Conservation (phyloP, 2,797 vertebrate species). For the Monodelphis domestica region DNA sequence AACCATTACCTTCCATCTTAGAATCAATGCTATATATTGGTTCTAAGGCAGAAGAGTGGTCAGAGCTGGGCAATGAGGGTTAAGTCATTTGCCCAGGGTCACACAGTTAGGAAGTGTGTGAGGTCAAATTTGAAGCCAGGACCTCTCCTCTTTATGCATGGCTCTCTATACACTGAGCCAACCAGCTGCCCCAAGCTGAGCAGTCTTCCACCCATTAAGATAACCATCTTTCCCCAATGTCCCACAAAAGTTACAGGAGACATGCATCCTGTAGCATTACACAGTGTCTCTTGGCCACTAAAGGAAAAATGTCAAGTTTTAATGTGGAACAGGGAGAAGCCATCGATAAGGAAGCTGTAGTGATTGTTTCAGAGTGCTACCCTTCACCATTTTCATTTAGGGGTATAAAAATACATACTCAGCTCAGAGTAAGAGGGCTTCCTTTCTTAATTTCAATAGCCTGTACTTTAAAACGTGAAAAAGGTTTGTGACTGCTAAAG, state of each 20-base stretch:
- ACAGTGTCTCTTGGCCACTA: not conserved
- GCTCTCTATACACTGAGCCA: too few relatives aligned
- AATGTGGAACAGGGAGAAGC: not conserved
- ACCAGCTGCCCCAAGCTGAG: too few relatives aligned
- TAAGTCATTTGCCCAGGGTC: too few relatives aligned
- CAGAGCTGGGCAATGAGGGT: too few relatives aligned
- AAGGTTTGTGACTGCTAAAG: conserved; percentile 41
- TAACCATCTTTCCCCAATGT: not conserved
- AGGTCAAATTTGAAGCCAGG: too few relatives aligned
- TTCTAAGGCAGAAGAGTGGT: too few relatives aligned
- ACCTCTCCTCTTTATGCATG: too few relatives aligned
- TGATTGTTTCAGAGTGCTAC: not conserved
- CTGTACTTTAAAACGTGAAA: conserved; percentile 17
- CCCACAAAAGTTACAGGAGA: not conserved
- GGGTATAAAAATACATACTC: not conserved
- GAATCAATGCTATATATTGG: too few relatives aligned
- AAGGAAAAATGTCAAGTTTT: not conserved
- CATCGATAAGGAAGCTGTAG: not conserved
- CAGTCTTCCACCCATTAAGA: not conserved
- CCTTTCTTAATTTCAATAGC: not conserved
- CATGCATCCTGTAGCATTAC: not conserved
- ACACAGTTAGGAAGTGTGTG: too few relatives aligned
- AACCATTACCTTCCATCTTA: too few relatives aligned
- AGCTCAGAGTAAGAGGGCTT: not conserved
- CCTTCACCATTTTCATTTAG: not conserved